phyloP scores from a whole-genome alignment of 2,797 vertebrate genomes.

The Sparus aurata region DNA sequence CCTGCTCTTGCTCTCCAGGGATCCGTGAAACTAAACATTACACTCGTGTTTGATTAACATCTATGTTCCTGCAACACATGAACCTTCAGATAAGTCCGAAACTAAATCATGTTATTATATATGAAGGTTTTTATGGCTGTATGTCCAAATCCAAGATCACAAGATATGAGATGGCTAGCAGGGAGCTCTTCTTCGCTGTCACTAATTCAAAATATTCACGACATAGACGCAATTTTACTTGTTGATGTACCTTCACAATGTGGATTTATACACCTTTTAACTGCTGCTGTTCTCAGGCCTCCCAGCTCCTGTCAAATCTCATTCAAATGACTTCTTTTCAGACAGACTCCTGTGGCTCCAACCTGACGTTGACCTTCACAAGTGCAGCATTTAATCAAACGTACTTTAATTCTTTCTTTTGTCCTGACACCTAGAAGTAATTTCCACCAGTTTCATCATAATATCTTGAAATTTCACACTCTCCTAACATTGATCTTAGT shows the following conservation, averaged over 20 bases:
- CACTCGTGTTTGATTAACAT: constrained; percentile 7
- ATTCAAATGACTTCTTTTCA: constrained; percentile 23
- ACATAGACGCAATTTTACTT: constrained; percentile 5
- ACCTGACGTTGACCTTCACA: constrained; percentile 56
- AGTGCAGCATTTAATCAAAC: constrained; percentile 53
- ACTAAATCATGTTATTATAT: background rate
- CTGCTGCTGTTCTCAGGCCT: constrained; percentile 20
- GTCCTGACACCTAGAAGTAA: constrained; percentile 44
- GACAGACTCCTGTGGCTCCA: constrained; percentile 23
- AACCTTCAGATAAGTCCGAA: background rate
- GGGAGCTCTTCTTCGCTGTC: background rate
- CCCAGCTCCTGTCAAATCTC: constrained; percentile 24
- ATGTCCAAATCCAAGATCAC: background rate
- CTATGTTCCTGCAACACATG: background rate
- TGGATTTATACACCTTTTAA: constrained; percentile 8
- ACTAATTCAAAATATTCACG: background rate
- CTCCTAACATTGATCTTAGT: constrained; percentile 19
- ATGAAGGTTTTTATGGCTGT: background rate
- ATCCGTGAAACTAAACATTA: background rate
- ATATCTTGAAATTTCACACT: constrained; percentile 29
- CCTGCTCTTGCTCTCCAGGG: constrained; percentile 6
- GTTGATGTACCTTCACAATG: background rate
- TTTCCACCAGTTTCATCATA: constrained; percentile 67
- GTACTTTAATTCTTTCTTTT: constrained; percentile 37
- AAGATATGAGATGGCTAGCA: background rate